A percentile compares a stretch with the other conserved stretches of the same genome.
Conservation (phyloP, 2,888 invertebrate species). For the Andrena chrysosceles region DNA sequence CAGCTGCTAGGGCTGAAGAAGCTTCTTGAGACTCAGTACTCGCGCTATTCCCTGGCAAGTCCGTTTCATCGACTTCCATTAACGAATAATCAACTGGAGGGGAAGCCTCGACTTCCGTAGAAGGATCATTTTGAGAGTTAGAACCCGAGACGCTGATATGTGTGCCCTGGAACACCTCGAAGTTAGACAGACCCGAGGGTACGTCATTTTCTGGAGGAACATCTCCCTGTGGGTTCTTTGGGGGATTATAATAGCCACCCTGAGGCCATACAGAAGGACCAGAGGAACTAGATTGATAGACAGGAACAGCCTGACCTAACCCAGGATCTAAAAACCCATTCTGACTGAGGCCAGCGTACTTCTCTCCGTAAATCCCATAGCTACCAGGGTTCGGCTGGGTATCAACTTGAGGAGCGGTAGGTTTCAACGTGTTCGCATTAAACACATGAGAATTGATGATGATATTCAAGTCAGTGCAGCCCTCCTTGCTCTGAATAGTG, state of each 20-base stretch:
- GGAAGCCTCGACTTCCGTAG: not conserved
- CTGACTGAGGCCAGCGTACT: constrained; percentile 36
- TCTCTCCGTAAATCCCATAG: constrained; percentile 64
- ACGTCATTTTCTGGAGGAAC: not conserved
- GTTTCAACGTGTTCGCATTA: constrained; percentile 86
- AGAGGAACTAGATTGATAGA: not conserved
- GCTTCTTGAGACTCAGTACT: not conserved
- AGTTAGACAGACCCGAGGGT: constrained; percentile 39
- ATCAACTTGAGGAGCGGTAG: constrained; percentile 24
- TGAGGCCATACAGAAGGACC: constrained; percentile 25
- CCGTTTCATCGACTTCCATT: not conserved
- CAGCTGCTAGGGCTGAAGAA: not conserved
- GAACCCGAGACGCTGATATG: constrained; percentile 69
- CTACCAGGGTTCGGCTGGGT: not conserved
- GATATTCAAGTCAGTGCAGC: constrained; percentile 90
- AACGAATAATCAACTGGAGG: not conserved
- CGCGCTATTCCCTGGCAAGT: not conserved
- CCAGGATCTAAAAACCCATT: not conserved
- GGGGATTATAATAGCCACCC: constrained; percentile 48
- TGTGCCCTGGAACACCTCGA: constrained; percentile 77
- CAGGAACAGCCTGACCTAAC: constrained; percentile 39
- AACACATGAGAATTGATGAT: constrained; percentile 90
- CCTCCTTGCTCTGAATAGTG: constrained; percentile 87
- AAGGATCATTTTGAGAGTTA: not conserved
- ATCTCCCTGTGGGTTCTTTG: not conserved